These are phyloP conservation scores for Strigamia crassipes DNA, from an alignment of 2,888 invertebrate species.

Conservation along the genomic window DNA sequence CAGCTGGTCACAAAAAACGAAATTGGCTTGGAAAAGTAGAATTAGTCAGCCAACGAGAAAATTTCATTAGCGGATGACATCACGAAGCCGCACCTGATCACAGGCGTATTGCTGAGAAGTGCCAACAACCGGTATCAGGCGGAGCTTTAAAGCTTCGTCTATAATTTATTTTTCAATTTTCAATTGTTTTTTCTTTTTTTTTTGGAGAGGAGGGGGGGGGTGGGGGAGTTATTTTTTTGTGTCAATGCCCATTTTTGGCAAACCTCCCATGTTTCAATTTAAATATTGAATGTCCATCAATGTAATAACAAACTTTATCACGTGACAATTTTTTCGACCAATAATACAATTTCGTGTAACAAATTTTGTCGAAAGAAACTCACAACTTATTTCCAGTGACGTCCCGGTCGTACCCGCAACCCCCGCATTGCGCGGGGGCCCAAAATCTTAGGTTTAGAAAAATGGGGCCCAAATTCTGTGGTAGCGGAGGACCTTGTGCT, in stretches of 20 bases:
- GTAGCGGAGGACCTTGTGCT: too few species aligned
- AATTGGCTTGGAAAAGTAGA: conserved; percentile 31
- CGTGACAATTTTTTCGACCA: too few species aligned
- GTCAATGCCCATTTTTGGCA: too few species aligned
- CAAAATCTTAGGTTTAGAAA: too few species aligned
- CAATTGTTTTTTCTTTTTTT: background rate
- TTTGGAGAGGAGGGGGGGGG: too few species aligned
- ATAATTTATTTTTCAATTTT: background rate
- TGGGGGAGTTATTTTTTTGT: too few species aligned
- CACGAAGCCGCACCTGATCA: conserved; percentile 19
- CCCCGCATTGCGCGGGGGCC: too few species aligned
- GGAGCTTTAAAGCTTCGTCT: conserved; percentile 9
- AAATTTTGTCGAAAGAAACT: background rate
- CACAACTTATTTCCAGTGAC: too few species aligned
- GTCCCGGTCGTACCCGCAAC: too few species aligned
- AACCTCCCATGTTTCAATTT: background rate
- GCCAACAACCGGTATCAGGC: background rate
- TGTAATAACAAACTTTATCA: too few species aligned
- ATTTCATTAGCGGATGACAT: conserved; percentile 39
- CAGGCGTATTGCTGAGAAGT: conserved; percentile 31
- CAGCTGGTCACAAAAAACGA: conserved; percentile 38
- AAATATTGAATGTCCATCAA: background rate
- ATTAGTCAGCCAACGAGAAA: conserved; percentile 38
- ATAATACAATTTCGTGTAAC: too few species aligned
- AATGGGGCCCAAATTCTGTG: too few species aligned